Conservation (phyloP, 1,140 invertebrate species). For the Vanessa tameamea region DNA sequence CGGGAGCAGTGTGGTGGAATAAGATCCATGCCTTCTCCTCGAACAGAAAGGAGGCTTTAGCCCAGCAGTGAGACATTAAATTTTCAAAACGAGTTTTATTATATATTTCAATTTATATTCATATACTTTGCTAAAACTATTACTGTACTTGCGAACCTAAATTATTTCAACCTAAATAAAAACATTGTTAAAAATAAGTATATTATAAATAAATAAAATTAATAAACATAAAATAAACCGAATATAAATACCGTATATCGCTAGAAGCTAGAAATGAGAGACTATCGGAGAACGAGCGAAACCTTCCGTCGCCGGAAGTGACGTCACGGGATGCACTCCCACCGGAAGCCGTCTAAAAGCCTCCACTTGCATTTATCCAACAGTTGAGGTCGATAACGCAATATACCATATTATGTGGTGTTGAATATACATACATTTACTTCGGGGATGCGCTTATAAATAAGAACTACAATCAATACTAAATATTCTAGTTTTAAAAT, state of each 20-base stretch:
- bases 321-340: constrained; percentile 62
- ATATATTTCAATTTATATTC: too few relatives aligned
- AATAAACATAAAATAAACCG: not conserved
- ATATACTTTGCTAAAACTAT: too few relatives aligned
- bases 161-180: too few relatives aligned
- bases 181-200: not conserved
- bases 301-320: constrained; percentile 51
- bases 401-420: constrained; percentile 15
- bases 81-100: too few relatives aligned
- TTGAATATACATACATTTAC: constrained; percentile 2
- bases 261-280: constrained; percentile 32
- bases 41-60: too few relatives aligned
- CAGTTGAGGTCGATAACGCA: constrained; percentile 40
- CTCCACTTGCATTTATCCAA: constrained; percentile 64
- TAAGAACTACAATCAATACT: too few relatives aligned
- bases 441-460: not conserved
- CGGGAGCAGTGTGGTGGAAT: too few relatives aligned
- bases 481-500: too few relatives aligned
- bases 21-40: too few relatives aligned
- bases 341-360: constrained; percentile 69
- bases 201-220: not conserved
- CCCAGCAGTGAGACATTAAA: too few relatives aligned
- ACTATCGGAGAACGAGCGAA: constrained; percentile 41
- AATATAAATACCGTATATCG: not conserved
- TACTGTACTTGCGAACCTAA: too few relatives aligned